phyloP scores from a whole-genome alignment of 2,113 vertebrate species.

The Dromiciops gliroides region DNA sequence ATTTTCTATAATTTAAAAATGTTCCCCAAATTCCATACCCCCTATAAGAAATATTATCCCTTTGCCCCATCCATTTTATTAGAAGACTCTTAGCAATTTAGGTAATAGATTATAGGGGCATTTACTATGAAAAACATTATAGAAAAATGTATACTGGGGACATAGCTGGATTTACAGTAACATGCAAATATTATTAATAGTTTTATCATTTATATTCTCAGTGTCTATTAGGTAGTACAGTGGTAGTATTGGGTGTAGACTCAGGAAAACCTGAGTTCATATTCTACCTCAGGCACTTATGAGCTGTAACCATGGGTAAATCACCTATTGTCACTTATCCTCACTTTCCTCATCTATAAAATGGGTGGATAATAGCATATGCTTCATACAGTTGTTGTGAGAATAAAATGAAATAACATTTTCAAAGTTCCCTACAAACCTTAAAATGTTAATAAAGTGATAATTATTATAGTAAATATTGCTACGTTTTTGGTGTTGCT shows the following conservation, averaged over 20 bases:
- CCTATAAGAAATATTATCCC: neutral
- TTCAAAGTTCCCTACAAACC: too few relatives aligned
- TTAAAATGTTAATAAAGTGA: too few relatives aligned
- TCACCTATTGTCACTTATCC: too few relatives aligned
- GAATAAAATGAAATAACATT: too few relatives aligned
- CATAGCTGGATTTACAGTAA: neutral
- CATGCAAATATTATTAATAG: neutral
- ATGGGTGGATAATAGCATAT: too few relatives aligned
- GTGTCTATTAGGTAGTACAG: neutral
- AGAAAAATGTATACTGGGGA: neutral
- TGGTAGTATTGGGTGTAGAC: neutral
- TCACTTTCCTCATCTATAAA: too few relatives aligned
- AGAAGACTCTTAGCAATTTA: neutral
- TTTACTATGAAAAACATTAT: neutral
- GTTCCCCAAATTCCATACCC: neutral
- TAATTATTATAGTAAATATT: too few relatives aligned
- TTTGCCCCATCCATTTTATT: neutral
- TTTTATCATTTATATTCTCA: neutral
- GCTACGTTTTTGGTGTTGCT: too few relatives aligned
- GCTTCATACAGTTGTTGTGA: too few relatives aligned
- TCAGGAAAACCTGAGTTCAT: neutral
- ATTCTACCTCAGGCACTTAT: neutral
- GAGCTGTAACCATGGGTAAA: neutral
- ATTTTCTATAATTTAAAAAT: neutral
- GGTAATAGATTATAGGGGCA: neutral